Base-by-base conservation (phyloP, 1,140 invertebrate genomes). In the Tetragonula clypearis region DNA sequence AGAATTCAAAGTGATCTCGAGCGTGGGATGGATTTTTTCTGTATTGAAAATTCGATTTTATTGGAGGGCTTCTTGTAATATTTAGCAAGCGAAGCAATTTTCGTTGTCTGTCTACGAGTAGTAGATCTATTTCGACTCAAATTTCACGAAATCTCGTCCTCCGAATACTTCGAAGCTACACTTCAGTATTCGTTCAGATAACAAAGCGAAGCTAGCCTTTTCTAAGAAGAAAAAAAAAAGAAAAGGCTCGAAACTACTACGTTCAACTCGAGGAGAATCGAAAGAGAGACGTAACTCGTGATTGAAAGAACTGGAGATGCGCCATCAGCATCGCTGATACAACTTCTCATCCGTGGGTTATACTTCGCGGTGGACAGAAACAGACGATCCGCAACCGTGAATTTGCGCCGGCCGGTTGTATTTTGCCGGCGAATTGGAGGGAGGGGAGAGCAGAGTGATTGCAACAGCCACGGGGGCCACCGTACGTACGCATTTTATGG, bases 251-350 rank as follows among this genome's bases (percentile, higher is more conserved):
- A 71, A 71, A 71, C 21, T 21, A n/a, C 35, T 35, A n/a, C 35
- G 12, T 49, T 5, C 41, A n/a, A n/a, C 35, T n/a, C 30, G 21
- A 0, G 4, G 65, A 17, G 53, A 15, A 19, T 26, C 17, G 19
- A 56, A 74, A 74, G 72, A 74, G 35, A 74, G 49, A 55, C 72
- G 26, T 55, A 26, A 41, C 15, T 49, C 23, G 19, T 3, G 9
- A n/a, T 19, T 4, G 41, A 53, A 69, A 72, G 58, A 81, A 49
- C 23, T 72, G 73, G 49, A 30, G 30, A 30, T 53, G 72, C 68
- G 74, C 60, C 81, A 84, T 85, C 71, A 79, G 76, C 85, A 74
- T 88, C 85, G 23, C 69, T 35, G 35, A 35, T 35, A 35, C 0
- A n/a, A 73, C 53, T 26, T 15, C 8, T 6, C 14, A 89, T 74